Evolutionary conservation across 1,140 invertebrate species (phyloP).

Genomic region (Marisa cornuarietis): DNA sequence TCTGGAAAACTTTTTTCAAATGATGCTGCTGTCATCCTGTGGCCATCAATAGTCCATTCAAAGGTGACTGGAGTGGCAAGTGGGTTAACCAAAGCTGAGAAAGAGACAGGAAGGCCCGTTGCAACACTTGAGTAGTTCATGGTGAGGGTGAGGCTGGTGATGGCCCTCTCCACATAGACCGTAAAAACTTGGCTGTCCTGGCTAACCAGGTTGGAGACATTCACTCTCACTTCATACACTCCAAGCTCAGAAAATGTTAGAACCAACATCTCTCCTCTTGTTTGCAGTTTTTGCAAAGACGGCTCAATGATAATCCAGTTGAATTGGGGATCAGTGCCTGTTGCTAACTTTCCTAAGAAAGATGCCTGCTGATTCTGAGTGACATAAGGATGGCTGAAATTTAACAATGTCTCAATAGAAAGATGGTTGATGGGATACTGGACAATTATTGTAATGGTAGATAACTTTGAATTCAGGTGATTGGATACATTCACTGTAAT

Average conservation of each 20-base stretch:
- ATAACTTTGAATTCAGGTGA: not conserved
- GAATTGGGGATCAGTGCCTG: constrained; percentile 1
- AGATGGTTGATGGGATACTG: constrained; percentile 9
- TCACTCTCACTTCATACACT: constrained; percentile 9
- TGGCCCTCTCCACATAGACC: constrained; percentile 31
- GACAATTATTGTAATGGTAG: constrained; percentile 6
- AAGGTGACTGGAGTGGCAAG: constrained; percentile 38
- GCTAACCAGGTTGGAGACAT: constrained; percentile 21
- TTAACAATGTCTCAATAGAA: not conserved
- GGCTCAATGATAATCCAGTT: not conserved
- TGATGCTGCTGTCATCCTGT: not conserved
- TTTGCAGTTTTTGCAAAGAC: not conserved
- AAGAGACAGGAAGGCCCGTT: constrained; percentile 28
- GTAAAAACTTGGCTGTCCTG: constrained; percentile 3
- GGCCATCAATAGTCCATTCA: constrained; percentile 40
- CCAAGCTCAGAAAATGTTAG: constrained; percentile 10
- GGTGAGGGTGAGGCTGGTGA: constrained; percentile 28
- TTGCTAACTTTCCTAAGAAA: not conserved
- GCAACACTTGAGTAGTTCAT: constrained; percentile 10
- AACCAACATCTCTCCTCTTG: not conserved
- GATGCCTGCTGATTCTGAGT: not conserved
- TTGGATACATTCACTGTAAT: constrained; percentile 19
- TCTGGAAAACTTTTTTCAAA: constrained; percentile 13
- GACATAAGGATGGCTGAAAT: constrained; percentile 9
- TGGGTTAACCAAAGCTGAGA: constrained; percentile 35